A percentile compares a stretch with the other conserved stretches of the same genome.
phyloP scores from a whole-genome alignment of 1,140 invertebrate genomes.

The Drosophila arizonae region DNA sequence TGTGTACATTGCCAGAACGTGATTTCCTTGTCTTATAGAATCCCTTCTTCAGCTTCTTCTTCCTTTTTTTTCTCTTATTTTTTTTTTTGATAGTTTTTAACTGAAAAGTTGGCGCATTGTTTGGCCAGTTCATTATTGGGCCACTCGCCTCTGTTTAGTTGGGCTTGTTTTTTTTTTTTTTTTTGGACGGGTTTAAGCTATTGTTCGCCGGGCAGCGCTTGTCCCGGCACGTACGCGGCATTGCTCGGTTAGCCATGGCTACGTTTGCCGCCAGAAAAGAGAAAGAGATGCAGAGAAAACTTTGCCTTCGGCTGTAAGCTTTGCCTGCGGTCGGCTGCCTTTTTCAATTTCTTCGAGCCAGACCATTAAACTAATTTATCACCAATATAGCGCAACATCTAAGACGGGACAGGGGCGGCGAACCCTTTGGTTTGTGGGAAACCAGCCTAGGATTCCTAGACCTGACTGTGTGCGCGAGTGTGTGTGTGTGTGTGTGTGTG shows the following conservation, averaged over 20 bases:
- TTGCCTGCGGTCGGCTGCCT: constrained; percentile 66
- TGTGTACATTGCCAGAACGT: constrained; percentile 66
- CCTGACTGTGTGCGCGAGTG: background rate
- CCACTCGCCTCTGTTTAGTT: constrained; percentile 35
- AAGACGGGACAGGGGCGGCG: constrained; percentile 22
- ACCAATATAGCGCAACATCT: constrained; percentile 70
- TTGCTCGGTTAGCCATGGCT: constrained; percentile 8
- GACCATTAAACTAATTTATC: constrained; percentile 80
- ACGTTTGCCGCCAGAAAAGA: constrained; percentile 17
- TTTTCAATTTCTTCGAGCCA: constrained; percentile 36
- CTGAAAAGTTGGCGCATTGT: constrained; percentile 58
- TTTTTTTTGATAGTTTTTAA: constrained; percentile 37
- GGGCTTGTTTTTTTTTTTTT: constrained; percentile 8
- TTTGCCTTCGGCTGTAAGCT: constrained; percentile 48
- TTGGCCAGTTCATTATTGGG: constrained; percentile 67
- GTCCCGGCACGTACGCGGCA: constrained; percentile 59
- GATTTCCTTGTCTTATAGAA: constrained; percentile 44
- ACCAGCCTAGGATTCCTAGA: constrained; percentile 15
- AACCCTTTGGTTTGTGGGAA: constrained; percentile 61
- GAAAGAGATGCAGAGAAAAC: constrained; percentile 1
- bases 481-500: constrained; percentile 43
- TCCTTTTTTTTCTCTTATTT: constrained; percentile 26
- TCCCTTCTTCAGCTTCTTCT: constrained; percentile 24
- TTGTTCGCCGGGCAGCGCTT: constrained; percentile 31
- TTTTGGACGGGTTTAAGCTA: constrained; percentile 39